These are phyloP conservation scores for Harpalus rufipes DNA, from an alignment of 2,888 invertebrate species.

Conservation along the genomic window DNA sequence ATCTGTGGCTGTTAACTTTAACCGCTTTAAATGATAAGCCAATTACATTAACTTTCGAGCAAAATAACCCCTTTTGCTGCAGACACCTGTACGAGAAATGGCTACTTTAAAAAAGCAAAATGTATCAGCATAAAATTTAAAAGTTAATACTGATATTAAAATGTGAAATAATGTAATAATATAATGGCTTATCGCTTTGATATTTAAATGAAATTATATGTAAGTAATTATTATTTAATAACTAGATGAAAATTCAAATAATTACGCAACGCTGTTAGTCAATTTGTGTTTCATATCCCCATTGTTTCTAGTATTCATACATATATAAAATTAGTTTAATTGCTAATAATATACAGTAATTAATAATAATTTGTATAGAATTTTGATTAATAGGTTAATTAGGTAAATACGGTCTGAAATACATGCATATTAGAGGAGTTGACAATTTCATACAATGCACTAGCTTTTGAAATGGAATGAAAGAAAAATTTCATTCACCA, in stretches of 20 bases:
- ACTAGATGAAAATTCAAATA: slow-evolving; percentile 4
- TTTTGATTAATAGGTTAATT: slow-evolving; percentile 29
- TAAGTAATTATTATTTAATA: slow-evolving; percentile 4
- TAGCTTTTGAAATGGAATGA: slow-evolving; percentile 8
- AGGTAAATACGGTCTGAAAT: slow-evolving; percentile 19
- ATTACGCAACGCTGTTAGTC: background rate
- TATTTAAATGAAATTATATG: background rate
- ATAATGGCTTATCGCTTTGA: background rate
- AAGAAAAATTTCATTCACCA: background rate
- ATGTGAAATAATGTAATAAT: background rate
- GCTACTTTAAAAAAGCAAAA: slow-evolving; percentile 12
- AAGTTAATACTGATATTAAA: too few relatives aligned
- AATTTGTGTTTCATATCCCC: slow-evolving; percentile 1
- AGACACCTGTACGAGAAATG: slow-evolving; percentile 44
- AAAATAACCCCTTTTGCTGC: slow-evolving; percentile 52
- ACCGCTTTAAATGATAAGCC: slow-evolving; percentile 62
- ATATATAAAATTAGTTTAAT: slow-evolving; percentile 24
- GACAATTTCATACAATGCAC: background rate
- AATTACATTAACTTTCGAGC: slow-evolving; percentile 53
- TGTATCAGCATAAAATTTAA: background rate
- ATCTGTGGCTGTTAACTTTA: slow-evolving; percentile 64
- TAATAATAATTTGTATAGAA: slow-evolving; percentile 23
- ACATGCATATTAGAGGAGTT: background rate
- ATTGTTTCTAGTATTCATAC: slow-evolving; percentile 17
- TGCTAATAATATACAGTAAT: slow-evolving; percentile 9